phyloP scores from a whole-genome alignment of 2,888 invertebrate genomes.

The Drosophila rubida region DNA sequence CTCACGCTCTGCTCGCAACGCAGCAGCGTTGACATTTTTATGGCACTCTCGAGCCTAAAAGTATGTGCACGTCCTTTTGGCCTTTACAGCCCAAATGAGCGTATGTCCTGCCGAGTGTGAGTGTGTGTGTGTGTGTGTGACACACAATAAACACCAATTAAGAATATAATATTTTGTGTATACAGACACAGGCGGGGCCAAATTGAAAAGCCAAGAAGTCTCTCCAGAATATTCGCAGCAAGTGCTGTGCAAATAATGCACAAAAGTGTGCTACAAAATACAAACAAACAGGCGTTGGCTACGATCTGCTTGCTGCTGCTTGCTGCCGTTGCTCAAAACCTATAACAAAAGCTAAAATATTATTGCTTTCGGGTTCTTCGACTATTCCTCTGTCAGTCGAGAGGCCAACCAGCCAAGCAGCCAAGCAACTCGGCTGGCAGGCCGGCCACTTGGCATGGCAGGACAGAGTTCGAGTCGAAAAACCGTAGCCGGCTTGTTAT shows the following conservation, averaged over 20 bases:
- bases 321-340: conserved; percentile 62
- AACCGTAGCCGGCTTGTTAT: conserved; percentile 78
- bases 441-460: conserved; percentile 60
- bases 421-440: not conserved
- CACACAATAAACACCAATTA: conserved; percentile 80
- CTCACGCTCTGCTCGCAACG: not conserved
- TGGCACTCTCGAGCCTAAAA: conserved; percentile 58
- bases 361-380: conserved; percentile 67
- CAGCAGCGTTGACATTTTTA: conserved; percentile 70
- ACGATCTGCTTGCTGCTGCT: conserved; percentile 49
- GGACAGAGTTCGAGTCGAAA: conserved; percentile 48
- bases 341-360: conserved; percentile 80
- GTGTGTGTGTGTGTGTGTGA: conserved; percentile 52
- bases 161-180: conserved; percentile 81
- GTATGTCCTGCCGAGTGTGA: conserved; percentile 24
- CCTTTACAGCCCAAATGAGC: conserved; percentile 19
- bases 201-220: conserved; percentile 75
- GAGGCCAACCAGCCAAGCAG: not conserved
- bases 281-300: conserved; percentile 64
- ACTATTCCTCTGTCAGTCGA: conserved; percentile 15
- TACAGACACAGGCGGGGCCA: conserved; percentile 63
- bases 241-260: conserved; percentile 80
- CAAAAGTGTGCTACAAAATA: conserved; percentile 77
- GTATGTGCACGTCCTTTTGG: conserved; percentile 22
- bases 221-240: conserved; percentile 53